These are phyloP conservation scores for Spodoptera exigua DNA, from an alignment of 2,888 invertebrate species.

Conservation along the genomic window DNA sequence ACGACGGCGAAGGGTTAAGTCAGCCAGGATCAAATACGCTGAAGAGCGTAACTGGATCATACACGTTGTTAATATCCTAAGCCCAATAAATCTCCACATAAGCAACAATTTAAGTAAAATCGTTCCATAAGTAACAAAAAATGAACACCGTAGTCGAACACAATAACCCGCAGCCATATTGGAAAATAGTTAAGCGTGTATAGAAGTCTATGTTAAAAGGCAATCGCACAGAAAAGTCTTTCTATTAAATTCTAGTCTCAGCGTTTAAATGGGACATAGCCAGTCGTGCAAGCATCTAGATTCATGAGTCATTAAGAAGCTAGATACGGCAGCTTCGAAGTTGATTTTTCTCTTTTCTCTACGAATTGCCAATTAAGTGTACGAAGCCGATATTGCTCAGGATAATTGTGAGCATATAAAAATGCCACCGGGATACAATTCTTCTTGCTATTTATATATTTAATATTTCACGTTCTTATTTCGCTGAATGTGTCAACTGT, in stretches of 20 bases:
- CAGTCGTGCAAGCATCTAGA: constrained; percentile 34
- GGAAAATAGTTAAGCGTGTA: not conserved
- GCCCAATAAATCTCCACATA: too few species aligned
- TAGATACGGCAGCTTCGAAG: constrained; percentile 42
- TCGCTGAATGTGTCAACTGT: constrained; percentile 12
- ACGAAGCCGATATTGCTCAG: constrained; percentile 15
- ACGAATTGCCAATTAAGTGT: constrained; percentile 39
- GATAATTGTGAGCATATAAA: constrained; percentile 17
- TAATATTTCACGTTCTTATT: constrained; percentile 20
- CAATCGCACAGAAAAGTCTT: constrained; percentile 14
- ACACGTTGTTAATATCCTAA: too few species aligned
- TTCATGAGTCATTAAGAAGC: constrained; percentile 51
- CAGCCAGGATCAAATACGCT: not conserved
- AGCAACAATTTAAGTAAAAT: too few species aligned
- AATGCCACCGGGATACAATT: constrained; percentile 9
- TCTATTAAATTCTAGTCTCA: constrained; percentile 31
- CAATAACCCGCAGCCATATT: not conserved
- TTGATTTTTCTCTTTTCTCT: constrained; percentile 38
- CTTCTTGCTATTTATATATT: constrained; percentile 4
- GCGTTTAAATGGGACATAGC: constrained; percentile 30
- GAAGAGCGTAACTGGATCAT: not conserved
- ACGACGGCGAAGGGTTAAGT: not conserved
- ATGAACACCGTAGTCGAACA: not conserved
- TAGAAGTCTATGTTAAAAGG: constrained; percentile 10
- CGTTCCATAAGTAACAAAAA: not conserved